A percentile compares a stretch with the other conserved stretches of the same genome.
These are phyloP conservation scores for Staurois parvus DNA, from an alignment of 2,797 vertebrate species.

Conservation along the genomic window DNA sequence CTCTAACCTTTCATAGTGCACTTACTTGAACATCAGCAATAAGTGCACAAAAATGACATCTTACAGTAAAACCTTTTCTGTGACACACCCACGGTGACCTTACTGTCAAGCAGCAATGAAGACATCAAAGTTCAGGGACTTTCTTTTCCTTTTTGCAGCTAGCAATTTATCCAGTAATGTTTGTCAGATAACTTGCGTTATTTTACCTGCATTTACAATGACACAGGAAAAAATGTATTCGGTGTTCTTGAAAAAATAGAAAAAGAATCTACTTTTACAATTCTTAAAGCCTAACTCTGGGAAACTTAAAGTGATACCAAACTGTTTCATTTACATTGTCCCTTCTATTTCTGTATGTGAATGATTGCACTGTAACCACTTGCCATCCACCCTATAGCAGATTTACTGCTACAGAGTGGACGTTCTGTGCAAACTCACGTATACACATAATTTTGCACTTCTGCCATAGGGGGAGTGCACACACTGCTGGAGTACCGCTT, in stretches of 20 bases:
- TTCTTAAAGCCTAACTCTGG: no score
- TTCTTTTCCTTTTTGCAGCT: not conserved
- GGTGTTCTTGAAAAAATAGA: not conserved
- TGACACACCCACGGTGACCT: slow-evolving; percentile 20
- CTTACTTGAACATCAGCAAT: slow-evolving; percentile 33
- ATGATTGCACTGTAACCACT: no score
- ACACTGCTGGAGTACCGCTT: no score
- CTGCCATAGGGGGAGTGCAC: no score
- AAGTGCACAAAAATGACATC: slow-evolving; percentile 48
- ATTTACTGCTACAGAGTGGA: no score
- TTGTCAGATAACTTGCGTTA: not conserved
- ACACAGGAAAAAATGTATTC: not conserved
- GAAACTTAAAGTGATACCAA: no score
- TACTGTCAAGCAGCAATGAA: slow-evolving; percentile 2
- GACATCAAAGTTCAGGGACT: not conserved
- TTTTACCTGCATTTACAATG: not conserved
- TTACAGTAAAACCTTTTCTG: slow-evolving; percentile 39
- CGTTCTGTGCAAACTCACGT: no score
- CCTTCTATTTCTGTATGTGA: no score
- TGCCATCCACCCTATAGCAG: no score
- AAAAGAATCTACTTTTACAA: not conserved
- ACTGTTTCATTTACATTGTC: no score
- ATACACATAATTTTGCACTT: no score
- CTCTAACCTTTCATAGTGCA: slow-evolving; percentile 31
- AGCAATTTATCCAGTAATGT: not conserved